Evolutionary conservation across 2,113 vertebrate species (phyloP).

Genomic region (Sinocyclocheilus grahami): DNA sequence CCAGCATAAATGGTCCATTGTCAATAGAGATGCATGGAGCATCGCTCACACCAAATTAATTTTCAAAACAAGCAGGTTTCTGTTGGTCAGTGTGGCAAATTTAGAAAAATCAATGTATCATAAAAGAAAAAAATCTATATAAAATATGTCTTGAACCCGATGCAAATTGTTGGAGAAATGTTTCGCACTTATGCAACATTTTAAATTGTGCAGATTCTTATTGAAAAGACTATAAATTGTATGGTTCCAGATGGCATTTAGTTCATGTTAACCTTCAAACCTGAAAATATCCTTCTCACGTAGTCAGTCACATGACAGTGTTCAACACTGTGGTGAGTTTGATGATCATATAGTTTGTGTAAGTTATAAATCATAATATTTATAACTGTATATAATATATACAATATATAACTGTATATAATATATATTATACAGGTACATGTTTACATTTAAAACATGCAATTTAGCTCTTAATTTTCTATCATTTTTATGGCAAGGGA

Average conservation of each 20-base stretch:
- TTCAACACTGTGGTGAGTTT: neutral
- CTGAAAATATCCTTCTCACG: neutral
- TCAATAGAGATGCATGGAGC: neutral
- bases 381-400: neutral
- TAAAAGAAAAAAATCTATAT: no score
- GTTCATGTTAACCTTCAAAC: neutral
- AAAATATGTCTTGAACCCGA: no score
- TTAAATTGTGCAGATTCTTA: neutral
- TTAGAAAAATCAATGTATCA: no score
- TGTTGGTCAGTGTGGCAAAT: neutral
- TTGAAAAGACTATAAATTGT: neutral
- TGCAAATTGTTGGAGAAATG: neutral
- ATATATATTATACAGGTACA: neutral
- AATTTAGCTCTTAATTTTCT: neutral
- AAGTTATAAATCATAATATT: neutral
- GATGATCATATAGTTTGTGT: neutral
- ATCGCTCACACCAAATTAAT: neutral
- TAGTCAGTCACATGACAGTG: neutral
- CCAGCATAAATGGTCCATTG: neutral
- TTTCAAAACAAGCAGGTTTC: neutral
- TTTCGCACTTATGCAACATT: neutral
- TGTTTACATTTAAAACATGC: neutral
- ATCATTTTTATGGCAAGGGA: neutral
- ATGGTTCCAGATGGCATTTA: no score
- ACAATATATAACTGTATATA: neutral